Base-by-base conservation (phyloP, 2,113 vertebrate species). In the Oceanites oceanicus region DNA sequence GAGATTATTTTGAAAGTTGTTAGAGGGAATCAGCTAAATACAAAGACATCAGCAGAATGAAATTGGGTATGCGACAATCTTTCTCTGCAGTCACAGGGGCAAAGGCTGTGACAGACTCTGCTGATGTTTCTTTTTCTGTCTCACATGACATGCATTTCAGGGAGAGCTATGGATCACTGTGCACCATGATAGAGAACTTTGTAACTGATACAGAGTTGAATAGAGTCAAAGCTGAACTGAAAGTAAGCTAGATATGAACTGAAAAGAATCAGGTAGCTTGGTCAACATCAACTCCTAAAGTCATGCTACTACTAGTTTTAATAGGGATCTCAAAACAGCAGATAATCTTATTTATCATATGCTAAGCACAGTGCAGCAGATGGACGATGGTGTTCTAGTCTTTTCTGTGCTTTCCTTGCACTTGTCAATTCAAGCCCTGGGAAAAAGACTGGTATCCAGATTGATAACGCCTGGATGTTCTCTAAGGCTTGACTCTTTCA, bases 271-370 rank as follows among this genome's bases (percentile, higher is more conserved):
- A 13, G 3, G 38, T 56, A 76, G 1, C 32, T 87, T 89, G 50
- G 80, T 81, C 86, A 91, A 72, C 62, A 62, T 38, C 77, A 85
- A 20, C 62, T 81, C 40, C 68, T 70, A 21, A 84, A 95, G 58
- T 82, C 80, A 75, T 80, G 4, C 29, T 82, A 44, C 72, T 92
- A 65, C 53, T 22, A 66, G 59, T 85, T 95, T 89, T 82, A 88
- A 86, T 7, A 90, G 62, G n/a, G 70, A 58, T 91, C 89, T 95
- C 89, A 90, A 42, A 97, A 85, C 91, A 95, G 87, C 94, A 95
- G 86, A 89, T 95, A 91, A 90, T 82, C 70, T 76, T 92, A 84
- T 67, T 88, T 82, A 82, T 91, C 95, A 91, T 96, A 95, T 95
- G 96, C 77, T 90, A 73, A 73, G 38, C 91, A 92, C 0, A 0